These are phyloP conservation scores for Aptenodytes forsteri DNA, from an alignment of 2,113 vertebrate species.

Conservation along the genomic window DNA sequence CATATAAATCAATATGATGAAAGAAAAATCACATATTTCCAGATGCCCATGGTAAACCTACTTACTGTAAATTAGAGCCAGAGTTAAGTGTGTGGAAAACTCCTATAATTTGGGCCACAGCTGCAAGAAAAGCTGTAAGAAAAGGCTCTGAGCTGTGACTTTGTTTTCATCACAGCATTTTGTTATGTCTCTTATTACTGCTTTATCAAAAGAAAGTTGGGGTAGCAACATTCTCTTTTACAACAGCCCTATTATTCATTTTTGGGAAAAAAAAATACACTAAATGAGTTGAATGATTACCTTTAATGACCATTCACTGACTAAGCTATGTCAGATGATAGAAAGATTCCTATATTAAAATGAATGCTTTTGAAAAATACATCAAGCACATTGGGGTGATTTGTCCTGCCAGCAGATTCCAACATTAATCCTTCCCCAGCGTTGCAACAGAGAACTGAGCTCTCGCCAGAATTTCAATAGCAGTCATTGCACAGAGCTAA, in stretches of 20 bases:
- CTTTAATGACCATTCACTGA: constrained; percentile 48
- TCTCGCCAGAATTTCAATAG: constrained; percentile 39
- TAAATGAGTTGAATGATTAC: constrained; percentile 51
- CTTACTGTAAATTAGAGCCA: constrained; percentile 49
- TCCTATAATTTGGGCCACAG: constrained; percentile 54
- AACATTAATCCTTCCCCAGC: constrained; percentile 22
- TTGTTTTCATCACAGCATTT: constrained; percentile 60
- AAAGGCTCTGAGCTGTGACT: constrained; percentile 47
- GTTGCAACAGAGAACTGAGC: background rate
- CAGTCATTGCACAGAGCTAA: constrained; percentile 3
- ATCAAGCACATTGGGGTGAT: constrained; percentile 38
- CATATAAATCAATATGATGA: constrained; percentile 67
- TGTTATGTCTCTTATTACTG: constrained; percentile 9
- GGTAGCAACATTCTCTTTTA: constrained; percentile 9
- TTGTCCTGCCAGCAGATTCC: constrained; percentile 55
- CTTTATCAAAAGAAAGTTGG: constrained; percentile 41
- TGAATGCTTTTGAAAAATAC: constrained; percentile 62
- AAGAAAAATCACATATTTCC: constrained; percentile 67
- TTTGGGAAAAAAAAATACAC: background rate
- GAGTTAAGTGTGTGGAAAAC: constrained; percentile 45
- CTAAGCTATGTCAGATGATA: constrained; percentile 29
- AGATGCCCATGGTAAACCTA: constrained; percentile 42
- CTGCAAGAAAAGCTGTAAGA: constrained; percentile 46
- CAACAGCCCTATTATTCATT: constrained; percentile 25
- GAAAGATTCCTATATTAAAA: constrained; percentile 48